Conservation (phyloP, 2,888 invertebrate species). For the Agriopis marginaria region DNA sequence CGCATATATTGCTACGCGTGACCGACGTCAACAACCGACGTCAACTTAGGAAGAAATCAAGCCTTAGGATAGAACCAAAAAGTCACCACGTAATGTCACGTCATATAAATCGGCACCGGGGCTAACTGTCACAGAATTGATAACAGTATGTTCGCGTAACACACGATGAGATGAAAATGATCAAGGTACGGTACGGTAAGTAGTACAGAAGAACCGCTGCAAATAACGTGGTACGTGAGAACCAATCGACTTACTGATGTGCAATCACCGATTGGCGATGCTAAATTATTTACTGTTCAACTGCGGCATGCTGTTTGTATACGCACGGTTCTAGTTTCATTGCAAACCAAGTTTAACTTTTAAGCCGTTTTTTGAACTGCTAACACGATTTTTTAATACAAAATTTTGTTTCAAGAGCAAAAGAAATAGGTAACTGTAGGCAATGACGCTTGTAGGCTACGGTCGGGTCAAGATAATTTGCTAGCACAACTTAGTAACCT, state of each 20-base stretch:
- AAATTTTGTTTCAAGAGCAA: too few relatives aligned
- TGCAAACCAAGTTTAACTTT: slow-evolving; percentile 1
- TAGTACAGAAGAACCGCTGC: slow-evolving; percentile 43
- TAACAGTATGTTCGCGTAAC: neutral
- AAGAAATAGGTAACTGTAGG: too few relatives aligned
- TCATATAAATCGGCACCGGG: too few relatives aligned
- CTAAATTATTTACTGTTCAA: slow-evolving; percentile 43
- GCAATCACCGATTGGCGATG: slow-evolving; percentile 51
- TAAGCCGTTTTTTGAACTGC: neutral
- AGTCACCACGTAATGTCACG: too few relatives aligned
- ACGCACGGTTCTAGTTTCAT: slow-evolving; percentile 11
- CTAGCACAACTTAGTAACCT: too few relatives aligned
- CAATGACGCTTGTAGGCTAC: too few relatives aligned
- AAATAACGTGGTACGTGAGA: slow-evolving; percentile 53
- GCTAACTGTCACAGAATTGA: neutral
- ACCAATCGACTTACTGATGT: slow-evolving; percentile 56
- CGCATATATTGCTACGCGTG: too few relatives aligned
- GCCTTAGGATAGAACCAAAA: too few relatives aligned
- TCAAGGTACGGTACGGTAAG: slow-evolving; percentile 16
- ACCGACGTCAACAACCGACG: too few relatives aligned
- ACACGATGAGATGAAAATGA: slow-evolving; percentile 1
- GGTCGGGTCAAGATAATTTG: too few relatives aligned
- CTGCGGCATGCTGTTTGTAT: slow-evolving; percentile 19
- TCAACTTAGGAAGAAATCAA: too few relatives aligned
- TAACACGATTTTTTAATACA: neutral